A percentile compares a stretch with the other conserved stretches of the same genome.
These are phyloP conservation scores for Dastarcus helophoroides DNA, from an alignment of 2,888 invertebrate species.

Conservation along the genomic window DNA sequence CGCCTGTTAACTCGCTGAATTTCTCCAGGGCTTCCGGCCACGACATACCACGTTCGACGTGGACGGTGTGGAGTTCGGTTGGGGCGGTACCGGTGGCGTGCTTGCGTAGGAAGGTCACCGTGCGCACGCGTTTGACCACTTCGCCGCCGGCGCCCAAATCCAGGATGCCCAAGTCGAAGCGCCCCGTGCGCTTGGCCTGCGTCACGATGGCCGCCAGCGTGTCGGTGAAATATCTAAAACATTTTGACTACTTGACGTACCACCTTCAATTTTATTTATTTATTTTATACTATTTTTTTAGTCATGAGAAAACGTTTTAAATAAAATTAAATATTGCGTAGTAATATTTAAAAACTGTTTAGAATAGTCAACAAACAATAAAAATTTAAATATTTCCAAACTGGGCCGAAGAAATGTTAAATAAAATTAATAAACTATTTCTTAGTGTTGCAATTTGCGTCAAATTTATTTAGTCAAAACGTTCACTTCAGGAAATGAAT, in stretches of 20 bases:
- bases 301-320: too few relatives aligned
- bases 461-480: too few relatives aligned
- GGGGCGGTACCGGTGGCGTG: slow-evolving; percentile 88
- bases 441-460: too few relatives aligned
- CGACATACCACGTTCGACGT: slow-evolving; percentile 83
- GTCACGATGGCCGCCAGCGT: slow-evolving; percentile 84
- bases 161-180: slow-evolving; percentile 84
- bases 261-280: slow-evolving; percentile 6
- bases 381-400: too few relatives aligned
- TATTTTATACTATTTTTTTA: slow-evolving; percentile 4
- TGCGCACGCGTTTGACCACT: slow-evolving; percentile 77
- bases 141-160: slow-evolving; percentile 92
- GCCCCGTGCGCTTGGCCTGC: slow-evolving; percentile 86
- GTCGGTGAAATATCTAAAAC: slow-evolving; percentile 85
- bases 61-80: slow-evolving; percentile 86
- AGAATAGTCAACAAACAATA: too few relatives aligned
- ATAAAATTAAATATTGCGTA: too few relatives aligned
- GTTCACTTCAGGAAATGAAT: too few relatives aligned
- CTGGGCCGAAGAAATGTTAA: too few relatives aligned
- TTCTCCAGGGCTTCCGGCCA: slow-evolving; percentile 84
- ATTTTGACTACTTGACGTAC: too few relatives aligned
- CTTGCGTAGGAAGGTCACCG: slow-evolving; percentile 72
- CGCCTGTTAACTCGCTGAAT: slow-evolving; percentile 57
- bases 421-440: too few relatives aligned
- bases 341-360: too few relatives aligned